These are phyloP conservation scores for Pygoscelis adeliae DNA, from an alignment of 2,113 vertebrate species.

Conservation along the genomic window DNA sequence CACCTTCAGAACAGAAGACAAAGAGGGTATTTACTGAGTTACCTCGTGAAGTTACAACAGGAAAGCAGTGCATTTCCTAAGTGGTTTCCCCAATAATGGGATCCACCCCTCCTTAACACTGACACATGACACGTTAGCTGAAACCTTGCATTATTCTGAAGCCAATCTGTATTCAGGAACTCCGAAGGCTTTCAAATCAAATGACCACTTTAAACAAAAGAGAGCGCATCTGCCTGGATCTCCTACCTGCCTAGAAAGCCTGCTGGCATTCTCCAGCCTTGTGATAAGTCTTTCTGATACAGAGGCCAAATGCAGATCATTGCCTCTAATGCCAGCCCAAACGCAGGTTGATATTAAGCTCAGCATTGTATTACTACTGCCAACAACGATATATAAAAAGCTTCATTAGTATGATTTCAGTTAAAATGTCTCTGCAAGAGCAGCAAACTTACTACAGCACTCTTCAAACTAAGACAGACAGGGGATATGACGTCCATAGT, in stretches of 20 bases:
- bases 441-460: background rate
- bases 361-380: background rate
- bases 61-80: background rate
- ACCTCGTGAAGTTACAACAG: fast-evolving
- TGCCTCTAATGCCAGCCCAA: background rate
- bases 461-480: background rate
- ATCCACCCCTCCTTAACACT: background rate
- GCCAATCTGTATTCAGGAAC: background rate
- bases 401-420: background rate
- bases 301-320: background rate
- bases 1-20: background rate
- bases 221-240: background rate
- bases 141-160: background rate
- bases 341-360: background rate
- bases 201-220: background rate
- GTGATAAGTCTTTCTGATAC: background rate
- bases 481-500: fast-evolving
- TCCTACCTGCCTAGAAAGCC: background rate
- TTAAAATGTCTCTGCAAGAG: background rate
- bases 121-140: fast-evolving
- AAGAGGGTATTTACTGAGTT: background rate
- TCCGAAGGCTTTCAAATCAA: background rate
- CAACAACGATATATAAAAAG: background rate
- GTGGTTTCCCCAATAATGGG: fast-evolving
- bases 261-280: background rate